These are phyloP conservation scores for Drosophila burlai DNA, from an alignment of 1,140 invertebrate genomes.

Conservation along the genomic window DNA sequence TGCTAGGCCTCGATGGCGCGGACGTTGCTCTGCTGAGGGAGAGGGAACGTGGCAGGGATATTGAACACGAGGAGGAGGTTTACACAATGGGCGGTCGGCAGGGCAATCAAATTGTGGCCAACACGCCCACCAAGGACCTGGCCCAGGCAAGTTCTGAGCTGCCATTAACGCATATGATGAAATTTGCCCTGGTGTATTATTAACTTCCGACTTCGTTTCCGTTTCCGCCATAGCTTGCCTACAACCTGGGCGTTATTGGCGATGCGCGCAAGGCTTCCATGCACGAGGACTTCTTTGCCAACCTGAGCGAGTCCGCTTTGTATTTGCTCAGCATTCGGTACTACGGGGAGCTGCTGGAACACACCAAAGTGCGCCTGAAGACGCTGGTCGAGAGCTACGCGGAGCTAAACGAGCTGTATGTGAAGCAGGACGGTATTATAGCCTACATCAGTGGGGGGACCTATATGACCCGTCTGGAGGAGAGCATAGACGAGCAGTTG, in stretches of 20 bases:
- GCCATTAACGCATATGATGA: constrained; percentile 29
- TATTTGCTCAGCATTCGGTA: constrained; percentile 73
- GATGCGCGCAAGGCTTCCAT: constrained; percentile 82
- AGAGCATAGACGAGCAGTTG: constrained; percentile 76
- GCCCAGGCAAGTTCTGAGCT: constrained; percentile 65
- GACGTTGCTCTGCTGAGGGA: constrained; percentile 18
- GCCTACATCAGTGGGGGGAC: constrained; percentile 80
- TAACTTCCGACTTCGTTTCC: background rate
- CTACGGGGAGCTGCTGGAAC: constrained; percentile 75
- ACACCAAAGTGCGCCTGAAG: constrained; percentile 69
- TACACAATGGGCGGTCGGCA: constrained; percentile 34
- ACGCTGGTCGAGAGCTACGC: constrained; percentile 69
- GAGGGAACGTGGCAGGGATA: background rate
- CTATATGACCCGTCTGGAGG: constrained; percentile 78
- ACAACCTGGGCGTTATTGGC: constrained; percentile 75
- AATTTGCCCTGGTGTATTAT: constrained; percentile 15
- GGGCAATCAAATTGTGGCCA: constrained; percentile 69
- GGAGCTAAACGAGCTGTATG: constrained; percentile 74
- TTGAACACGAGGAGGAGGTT: constrained; percentile 17
- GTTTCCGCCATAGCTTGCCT: constrained; percentile 57
- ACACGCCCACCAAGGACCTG: constrained; percentile 78
- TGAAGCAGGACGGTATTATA: constrained; percentile 82
- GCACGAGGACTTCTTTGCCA: constrained; percentile 85
- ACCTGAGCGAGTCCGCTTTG: constrained; percentile 75
- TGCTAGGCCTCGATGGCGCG: constrained; percentile 68